Percentiles rank a stretch among this genome's conserved stretches.
phyloP scores from a whole-genome alignment of 2,113 vertebrate genomes.

The Empidonax alnorum region DNA sequence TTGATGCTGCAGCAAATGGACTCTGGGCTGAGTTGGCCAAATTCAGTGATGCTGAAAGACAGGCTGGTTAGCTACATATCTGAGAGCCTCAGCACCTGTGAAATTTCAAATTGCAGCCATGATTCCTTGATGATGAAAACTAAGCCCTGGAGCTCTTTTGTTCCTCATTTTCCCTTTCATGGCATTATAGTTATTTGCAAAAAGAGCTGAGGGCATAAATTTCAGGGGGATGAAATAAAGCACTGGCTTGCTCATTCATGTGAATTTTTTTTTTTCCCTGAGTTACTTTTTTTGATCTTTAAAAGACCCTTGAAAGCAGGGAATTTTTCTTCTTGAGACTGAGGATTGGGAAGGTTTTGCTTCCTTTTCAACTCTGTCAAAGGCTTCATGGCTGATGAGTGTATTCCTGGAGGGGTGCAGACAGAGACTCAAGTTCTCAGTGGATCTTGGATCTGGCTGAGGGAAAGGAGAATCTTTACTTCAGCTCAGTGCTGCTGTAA shows the following conservation, averaged over 20 bases:
- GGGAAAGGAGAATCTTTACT: neutral
- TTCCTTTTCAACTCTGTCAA: neutral
- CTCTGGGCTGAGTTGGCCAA: slow-evolving; percentile 23
- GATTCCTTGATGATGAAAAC: neutral
- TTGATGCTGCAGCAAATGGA: slow-evolving; percentile 7
- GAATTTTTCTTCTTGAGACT: neutral
- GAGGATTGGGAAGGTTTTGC: neutral
- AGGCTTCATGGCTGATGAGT: neutral
- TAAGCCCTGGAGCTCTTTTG: neutral
- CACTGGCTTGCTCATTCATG: neutral
- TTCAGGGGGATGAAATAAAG: neutral
- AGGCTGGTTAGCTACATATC: neutral
- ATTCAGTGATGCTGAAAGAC: slow-evolving; percentile 21
- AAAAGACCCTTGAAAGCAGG: neutral
- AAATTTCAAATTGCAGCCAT: neutral
- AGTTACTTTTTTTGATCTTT: neutral
- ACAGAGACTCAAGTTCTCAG: neutral
- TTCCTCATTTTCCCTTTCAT: neutral
- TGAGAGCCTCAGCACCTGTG: neutral
- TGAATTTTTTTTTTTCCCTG: neutral
- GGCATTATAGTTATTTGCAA: neutral
- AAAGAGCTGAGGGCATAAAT: neutral
- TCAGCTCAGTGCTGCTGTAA: neutral
- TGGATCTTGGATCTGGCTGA: neutral
- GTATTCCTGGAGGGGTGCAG: neutral